These are phyloP conservation scores for Chunga burmeisteri DNA, from an alignment of 2,113 vertebrate genomes.

Conservation along the genomic window DNA sequence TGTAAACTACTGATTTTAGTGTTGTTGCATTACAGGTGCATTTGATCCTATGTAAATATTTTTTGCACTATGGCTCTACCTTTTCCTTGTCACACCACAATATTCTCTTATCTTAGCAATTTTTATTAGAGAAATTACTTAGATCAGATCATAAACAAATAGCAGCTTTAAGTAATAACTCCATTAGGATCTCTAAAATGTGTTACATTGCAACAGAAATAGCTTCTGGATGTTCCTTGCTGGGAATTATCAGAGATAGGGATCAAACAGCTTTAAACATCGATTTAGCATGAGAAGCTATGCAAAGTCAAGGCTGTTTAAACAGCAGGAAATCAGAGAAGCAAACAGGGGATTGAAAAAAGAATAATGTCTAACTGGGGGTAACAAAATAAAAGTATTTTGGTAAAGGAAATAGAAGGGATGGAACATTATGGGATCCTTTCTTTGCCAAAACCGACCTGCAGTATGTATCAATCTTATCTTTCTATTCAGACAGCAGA, in stretches of 20 bases:
- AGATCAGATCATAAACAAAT: neutral
- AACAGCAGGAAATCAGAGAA: neutral
- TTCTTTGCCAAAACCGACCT: neutral
- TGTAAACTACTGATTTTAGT: neutral
- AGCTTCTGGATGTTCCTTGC: neutral
- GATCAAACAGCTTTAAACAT: neutral
- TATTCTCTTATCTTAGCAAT: neutral
- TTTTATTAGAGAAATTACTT: neutral
- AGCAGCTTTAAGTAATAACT: neutral
- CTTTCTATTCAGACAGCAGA: neutral
- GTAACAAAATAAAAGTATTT: neutral
- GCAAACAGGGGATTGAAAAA: neutral
- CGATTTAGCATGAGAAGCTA: slow-evolving; percentile 1
- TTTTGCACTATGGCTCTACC: neutral
- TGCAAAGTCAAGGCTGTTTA: neutral
- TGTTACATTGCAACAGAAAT: neutral
- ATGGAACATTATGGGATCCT: neutral
- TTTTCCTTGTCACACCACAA: neutral
- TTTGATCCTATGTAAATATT: neutral
- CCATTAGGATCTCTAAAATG: neutral
- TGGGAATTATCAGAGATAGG: neutral
- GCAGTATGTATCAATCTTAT: neutral
- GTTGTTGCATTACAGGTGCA: neutral
- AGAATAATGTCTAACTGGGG: neutral
- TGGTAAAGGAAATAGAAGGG: neutral